A percentile compares a stretch with the other conserved stretches of the same genome.
Evolutionary conservation across 1,140 invertebrate genomes (phyloP).

Genomic region (Scaptomyza montana): DNA sequence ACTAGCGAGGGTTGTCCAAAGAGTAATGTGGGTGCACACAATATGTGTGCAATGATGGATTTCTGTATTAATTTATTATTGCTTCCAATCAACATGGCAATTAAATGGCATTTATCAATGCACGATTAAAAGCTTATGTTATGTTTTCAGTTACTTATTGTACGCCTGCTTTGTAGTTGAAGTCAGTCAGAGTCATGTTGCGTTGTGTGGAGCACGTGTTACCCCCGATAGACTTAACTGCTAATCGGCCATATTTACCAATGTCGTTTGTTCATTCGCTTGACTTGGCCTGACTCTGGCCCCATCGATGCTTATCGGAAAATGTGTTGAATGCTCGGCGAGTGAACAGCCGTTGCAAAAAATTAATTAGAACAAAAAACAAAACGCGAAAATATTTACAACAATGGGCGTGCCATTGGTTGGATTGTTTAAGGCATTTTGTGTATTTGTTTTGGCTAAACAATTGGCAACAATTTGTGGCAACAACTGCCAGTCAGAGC

Average conservation of each 20-base stretch:
- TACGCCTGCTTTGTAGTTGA: neutral
- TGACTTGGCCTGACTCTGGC: constrained; percentile 37
- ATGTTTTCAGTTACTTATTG: constrained; percentile 3
- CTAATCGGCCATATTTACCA: constrained; percentile 78
- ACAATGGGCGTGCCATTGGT: constrained; percentile 68
- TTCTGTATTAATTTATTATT: neutral
- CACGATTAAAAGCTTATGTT: neutral
- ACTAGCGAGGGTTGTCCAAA: constrained; percentile 52
- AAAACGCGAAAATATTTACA: constrained; percentile 75
- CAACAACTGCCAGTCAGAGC: constrained; percentile 52
- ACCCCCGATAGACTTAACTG: constrained; percentile 37
- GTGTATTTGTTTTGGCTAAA: constrained; percentile 72
- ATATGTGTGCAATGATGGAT: neutral
- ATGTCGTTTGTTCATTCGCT: constrained; percentile 65
- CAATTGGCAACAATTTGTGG: constrained; percentile 78
- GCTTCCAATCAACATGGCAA: neutral
- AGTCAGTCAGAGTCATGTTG: neutral
- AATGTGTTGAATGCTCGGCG: constrained; percentile 72
- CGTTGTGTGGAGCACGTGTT: constrained; percentile 55
- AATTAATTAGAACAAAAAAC: constrained; percentile 80
- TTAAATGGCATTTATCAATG: neutral
- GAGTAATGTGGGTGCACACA: constrained; percentile 29
- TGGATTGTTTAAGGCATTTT: constrained; percentile 42
- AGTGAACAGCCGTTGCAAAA: constrained; percentile 54
- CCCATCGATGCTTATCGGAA: constrained; percentile 72